Evolutionary conservation across 2,113 vertebrate species (phyloP).

Genomic region (Megalops atlanticus): DNA sequence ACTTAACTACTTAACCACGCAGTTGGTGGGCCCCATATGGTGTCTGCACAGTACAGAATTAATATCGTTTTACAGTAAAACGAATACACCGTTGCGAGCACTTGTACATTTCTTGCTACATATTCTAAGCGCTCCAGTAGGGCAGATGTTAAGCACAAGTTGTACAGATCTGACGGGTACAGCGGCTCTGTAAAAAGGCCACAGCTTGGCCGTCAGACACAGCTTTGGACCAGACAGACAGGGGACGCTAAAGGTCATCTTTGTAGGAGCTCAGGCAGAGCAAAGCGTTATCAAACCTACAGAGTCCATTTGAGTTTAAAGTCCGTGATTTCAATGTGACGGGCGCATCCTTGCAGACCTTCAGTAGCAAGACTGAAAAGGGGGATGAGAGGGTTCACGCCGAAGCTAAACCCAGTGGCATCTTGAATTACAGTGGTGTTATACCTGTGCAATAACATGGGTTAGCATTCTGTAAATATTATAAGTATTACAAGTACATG

Average conservation of each 20-base stretch:
- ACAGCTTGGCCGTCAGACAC: not conserved
- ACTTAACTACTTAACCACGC: too few species aligned
- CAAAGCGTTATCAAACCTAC: not conserved
- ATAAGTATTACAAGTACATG: too few species aligned
- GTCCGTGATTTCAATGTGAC: not conserved
- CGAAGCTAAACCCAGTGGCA: not conserved
- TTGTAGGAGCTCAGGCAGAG: not conserved
- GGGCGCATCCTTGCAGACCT: not conserved
- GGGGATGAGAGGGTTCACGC: not conserved
- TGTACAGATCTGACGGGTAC: not conserved
- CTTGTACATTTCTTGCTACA: not conserved
- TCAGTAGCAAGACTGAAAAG: too few species aligned
- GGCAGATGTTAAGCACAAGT: not conserved
- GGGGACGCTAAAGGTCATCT: not conserved
- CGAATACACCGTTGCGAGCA: not conserved
- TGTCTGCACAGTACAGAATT: too few species aligned
- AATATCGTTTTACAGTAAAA: not conserved
- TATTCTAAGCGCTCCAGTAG: not conserved
- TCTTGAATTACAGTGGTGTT: not conserved
- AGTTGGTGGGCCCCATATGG: too few species aligned
- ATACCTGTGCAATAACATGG: not conserved
- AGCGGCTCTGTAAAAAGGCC: not conserved
- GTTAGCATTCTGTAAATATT: not conserved
- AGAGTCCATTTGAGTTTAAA: not conserved
- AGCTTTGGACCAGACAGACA: not conserved